These are phyloP conservation scores for Pangasius larnaudii DNA, from an alignment of 2,797 vertebrate species.

Conservation along the genomic window DNA sequence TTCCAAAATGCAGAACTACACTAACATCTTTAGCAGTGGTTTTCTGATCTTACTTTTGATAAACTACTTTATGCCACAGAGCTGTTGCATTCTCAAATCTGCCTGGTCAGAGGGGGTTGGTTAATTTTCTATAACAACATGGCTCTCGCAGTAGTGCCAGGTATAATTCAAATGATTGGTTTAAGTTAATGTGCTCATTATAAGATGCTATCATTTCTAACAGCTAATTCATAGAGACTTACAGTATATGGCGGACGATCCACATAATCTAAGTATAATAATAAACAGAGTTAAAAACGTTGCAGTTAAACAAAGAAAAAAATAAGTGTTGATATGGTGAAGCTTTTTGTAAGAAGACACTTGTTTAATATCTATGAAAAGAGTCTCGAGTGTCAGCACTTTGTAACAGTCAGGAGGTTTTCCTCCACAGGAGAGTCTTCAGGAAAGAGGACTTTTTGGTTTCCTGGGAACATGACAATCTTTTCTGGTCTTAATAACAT, in stretches of 20 bases:
- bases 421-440: not conserved
- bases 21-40: not conserved
- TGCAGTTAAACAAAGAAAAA: not conserved
- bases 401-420: not conserved
- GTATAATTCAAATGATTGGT: not conserved
- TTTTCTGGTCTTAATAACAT: not conserved
- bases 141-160: not conserved
- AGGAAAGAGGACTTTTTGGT: not conserved
- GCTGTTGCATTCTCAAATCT: slow-evolving; percentile 5
- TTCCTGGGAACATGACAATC: not conserved
- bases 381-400: not conserved
- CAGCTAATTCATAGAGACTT: not conserved
- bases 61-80: not conserved
- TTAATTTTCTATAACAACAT: not conserved
- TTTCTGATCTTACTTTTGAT: not conserved
- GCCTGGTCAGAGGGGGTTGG: not conserved
- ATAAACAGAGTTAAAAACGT: not conserved
- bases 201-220: not conserved
- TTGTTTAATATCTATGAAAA: not conserved
- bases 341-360: not conserved
- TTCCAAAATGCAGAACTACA: not conserved
- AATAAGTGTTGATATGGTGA: not conserved
- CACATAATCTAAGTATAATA: not conserved
- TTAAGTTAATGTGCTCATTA: not conserved
- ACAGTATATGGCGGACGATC: not conserved